These are phyloP conservation scores for Rhinichthys osculus DNA, from an alignment of 2,797 vertebrate genomes.

Conservation along the genomic window DNA sequence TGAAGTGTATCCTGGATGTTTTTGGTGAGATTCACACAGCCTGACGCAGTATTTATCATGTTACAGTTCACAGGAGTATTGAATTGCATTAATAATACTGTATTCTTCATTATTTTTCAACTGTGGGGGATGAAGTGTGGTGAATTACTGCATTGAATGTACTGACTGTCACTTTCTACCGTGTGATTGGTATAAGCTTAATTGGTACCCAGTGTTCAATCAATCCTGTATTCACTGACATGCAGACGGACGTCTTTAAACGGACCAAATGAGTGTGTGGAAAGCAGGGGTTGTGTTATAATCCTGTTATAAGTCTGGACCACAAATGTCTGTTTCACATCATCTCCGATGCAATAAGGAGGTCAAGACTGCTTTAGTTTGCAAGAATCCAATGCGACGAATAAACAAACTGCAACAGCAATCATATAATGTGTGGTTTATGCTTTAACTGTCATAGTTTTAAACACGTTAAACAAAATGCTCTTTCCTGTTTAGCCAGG, in stretches of 20 bases:
- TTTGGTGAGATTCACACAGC: not conserved
- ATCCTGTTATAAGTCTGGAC: conserved; percentile 24
- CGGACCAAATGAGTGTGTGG: conserved; percentile 56
- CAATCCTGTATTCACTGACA: conserved; percentile 60
- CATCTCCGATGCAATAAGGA: conserved; percentile 70
- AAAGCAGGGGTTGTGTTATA: conserved; percentile 57
- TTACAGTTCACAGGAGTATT: conserved; percentile 5
- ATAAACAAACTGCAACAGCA: conserved; percentile 69
- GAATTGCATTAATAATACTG: not conserved
- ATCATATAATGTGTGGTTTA: not conserved
- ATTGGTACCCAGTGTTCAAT: conserved; percentile 28
- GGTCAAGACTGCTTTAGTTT: conserved; percentile 68
- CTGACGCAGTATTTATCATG: not conserved
- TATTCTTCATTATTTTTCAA: not conserved
- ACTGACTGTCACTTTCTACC: not conserved
- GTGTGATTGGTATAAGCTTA: not conserved
- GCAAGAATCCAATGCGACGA: conserved; percentile 68
- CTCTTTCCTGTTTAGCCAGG: not conserved
- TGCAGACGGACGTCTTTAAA: conserved; percentile 55
- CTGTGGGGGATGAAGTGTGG: not conserved
- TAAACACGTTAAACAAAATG: conserved; percentile 4
- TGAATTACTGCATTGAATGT: conserved; percentile 47
- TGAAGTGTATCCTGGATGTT: not conserved
- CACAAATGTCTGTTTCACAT: conserved; percentile 55
- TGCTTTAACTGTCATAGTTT: not conserved